These are phyloP conservation scores for Podarcis raffonei DNA, from an alignment of 2,113 vertebrate genomes.

Conservation along the genomic window DNA sequence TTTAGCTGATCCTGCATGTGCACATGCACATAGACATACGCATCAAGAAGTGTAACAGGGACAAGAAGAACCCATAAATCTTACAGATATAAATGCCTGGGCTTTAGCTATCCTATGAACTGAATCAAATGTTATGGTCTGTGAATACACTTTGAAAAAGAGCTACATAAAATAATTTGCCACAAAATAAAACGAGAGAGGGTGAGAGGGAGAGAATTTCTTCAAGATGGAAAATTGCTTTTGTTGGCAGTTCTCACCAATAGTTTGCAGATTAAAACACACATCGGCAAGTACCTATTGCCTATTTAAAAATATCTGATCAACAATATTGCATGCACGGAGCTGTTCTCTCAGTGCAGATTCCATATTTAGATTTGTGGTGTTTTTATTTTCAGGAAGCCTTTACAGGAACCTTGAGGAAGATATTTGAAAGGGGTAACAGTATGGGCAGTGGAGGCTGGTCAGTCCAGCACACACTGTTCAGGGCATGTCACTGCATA, in stretches of 20 bases:
- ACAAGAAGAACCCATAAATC: neutral
- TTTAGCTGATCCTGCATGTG: constrained; percentile 5
- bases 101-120: constrained; percentile 13
- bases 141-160: constrained; percentile 10
- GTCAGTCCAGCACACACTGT: too few species aligned
- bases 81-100: neutral
- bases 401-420: neutral
- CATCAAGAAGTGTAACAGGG: constrained; percentile 6
- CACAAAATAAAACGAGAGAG: neutral
- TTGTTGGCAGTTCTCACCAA: neutral
- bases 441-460: neutral
- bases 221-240: constrained; percentile 12
- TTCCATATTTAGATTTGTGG: neutral
- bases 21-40: neutral
- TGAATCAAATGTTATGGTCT: neutral
- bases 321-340: neutral
- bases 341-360: too few species aligned
- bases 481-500: neutral
- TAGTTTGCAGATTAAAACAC: neutral
- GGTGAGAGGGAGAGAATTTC: neutral
- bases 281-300: constrained; percentile 2
- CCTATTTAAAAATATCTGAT: neutral
- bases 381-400: neutral
- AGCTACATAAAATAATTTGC: neutral
- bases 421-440: too few species aligned